Evolutionary conservation across 2,113 vertebrate species (phyloP), one percentile per base, ranked within the genome.

Genomic region (Pungitius pungitius): DNA sequence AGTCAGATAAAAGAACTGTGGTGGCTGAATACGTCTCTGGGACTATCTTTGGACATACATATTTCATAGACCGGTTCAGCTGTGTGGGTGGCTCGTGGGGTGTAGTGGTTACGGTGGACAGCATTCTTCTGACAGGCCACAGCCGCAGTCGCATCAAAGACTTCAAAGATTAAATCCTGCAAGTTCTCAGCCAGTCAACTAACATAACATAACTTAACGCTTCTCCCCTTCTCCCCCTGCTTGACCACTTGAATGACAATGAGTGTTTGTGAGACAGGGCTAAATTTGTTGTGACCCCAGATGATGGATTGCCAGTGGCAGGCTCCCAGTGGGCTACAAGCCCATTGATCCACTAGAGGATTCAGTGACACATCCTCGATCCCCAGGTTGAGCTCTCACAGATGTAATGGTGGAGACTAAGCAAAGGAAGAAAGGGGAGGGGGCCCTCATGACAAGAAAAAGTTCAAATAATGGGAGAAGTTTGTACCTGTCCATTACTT

Each of bases 201-300:
- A 72, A 66, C 69, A 79, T 83, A 72, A 69, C 69, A 79, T 83
- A 85, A 79, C 74, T 80, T 77, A 73, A 70, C 77, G 42, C 62
- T 22, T 33, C 66, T 51, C 42, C 58, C 37, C 54, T 42, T 54
- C 52, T 62, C 75, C 49, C n/a, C 56, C 59, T 73, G 61, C 78
- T 64, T 72, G 75, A 81, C 82, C 79, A 81, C 78, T 82, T 81
- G 75, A 89, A 90, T 87, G 85, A 84, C 86, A 89, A 90, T 80
- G 78, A 85, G 75, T 62, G 68, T 73, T 80, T 84, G 62, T 81
- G 86, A 84, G 77, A 80, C 71, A 68, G 59, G 80, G 52, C 82
- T 88, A 89, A 90, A 92, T 81, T 79, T 81, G 85, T 83, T 88
- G 69, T 84, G 85, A 88, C 82, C 80, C 51, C 72, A 77, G 81